phyloP scores from a whole-genome alignment of 2,113 vertebrate genomes.

The Mesitornis unicolor region DNA sequence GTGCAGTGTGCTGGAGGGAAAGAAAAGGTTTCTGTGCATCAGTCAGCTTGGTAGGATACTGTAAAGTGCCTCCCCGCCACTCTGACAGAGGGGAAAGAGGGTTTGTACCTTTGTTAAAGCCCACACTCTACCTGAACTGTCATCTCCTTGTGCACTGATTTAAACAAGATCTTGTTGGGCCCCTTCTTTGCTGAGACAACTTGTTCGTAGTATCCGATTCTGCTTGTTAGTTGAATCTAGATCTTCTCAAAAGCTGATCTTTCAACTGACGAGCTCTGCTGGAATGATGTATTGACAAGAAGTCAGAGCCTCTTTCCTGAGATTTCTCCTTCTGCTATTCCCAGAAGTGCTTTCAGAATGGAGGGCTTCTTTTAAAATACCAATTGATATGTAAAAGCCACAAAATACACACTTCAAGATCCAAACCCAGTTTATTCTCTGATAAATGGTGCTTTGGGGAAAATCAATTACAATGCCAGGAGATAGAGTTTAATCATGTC shows the following conservation, averaged over 20 bases:
- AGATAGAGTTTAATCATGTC: constrained; percentile 9
- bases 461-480: background rate
- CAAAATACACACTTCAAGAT: constrained; percentile 21
- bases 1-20: background rate
- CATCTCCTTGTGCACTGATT: background rate
- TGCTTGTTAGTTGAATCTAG: background rate
- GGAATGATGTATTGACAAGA: background rate
- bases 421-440: background rate
- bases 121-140: background rate
- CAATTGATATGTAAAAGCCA: constrained; percentile 7
- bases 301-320: background rate
- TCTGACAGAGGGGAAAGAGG: background rate
- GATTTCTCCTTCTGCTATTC: background rate
- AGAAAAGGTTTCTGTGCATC: background rate
- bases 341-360: background rate
- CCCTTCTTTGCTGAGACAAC: background rate
- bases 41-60: background rate
- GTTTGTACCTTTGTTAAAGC: background rate
- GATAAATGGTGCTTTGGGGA: background rate
- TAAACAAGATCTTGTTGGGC: background rate
- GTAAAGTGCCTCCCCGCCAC: background rate
- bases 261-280: background rate
- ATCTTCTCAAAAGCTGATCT: background rate
- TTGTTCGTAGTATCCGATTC: background rate
- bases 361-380: background rate